phyloP scores from a whole-genome alignment of 2,888 invertebrate genomes.

The Punctoribates punctum region DNA sequence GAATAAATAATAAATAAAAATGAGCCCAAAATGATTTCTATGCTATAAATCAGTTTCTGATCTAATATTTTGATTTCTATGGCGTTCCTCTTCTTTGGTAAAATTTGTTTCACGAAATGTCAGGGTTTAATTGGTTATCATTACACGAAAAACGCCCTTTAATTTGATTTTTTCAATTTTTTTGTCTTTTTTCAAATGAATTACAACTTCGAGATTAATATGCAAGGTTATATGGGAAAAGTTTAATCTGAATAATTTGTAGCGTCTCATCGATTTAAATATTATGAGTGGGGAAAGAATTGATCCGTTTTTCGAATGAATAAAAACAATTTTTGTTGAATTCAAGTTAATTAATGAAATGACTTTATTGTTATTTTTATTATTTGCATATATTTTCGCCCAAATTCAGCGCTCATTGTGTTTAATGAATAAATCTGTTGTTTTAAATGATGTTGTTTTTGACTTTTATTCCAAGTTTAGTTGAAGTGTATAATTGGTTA shows the following conservation, averaged over 20 bases:
- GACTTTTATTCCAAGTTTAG: neutral
- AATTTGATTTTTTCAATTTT: neutral
- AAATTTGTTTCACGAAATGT: neutral
- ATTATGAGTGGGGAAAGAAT: no score
- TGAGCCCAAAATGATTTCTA: neutral
- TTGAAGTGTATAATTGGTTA: neutral
- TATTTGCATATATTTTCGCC: neutral
- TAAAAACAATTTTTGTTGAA: no score
- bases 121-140: neutral
- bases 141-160: neutral
- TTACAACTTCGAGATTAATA: neutral
- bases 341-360: neutral
- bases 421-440: neutral
- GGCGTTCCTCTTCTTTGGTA: neutral
- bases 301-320: no score
- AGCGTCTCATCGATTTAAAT: neutral
- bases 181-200: neutral
- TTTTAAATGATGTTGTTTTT: neutral
- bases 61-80: neutral
- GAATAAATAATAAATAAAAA: conserved; percentile 15
- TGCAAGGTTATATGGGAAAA: no score
- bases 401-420: neutral
- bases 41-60: conserved; percentile 11
- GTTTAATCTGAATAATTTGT: no score
- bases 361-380: neutral